A percentile compares a stretch with the other conserved stretches of the same genome.
phyloP scores from a whole-genome alignment of 2,888 invertebrate species.

The Lysandra bellargus region DNA sequence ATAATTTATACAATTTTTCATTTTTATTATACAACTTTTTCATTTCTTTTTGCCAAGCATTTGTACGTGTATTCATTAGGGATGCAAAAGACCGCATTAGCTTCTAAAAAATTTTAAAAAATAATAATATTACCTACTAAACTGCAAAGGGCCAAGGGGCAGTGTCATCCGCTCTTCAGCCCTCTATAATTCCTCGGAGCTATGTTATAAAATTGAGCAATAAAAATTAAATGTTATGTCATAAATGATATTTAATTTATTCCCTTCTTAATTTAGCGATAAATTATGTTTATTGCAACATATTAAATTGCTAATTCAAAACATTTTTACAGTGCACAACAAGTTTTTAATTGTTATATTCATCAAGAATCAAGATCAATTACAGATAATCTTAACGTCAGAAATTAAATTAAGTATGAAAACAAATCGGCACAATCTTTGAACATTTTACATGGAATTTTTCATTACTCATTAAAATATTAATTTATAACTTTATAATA shows the following conservation, averaged over 20 bases:
- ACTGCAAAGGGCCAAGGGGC: too few species aligned
- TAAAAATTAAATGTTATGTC: neutral
- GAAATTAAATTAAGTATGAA: neutral
- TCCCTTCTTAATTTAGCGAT: neutral
- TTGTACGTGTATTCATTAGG: too few species aligned
- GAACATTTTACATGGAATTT: neutral
- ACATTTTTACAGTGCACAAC: neutral
- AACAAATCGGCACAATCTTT: neutral
- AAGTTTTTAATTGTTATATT: slow-evolving; percentile 19
- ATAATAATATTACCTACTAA: too few species aligned
- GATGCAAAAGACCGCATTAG: too few species aligned
- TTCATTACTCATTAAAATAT: neutral
- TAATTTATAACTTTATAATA: neutral
- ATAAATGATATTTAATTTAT: neutral
- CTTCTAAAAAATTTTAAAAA: too few species aligned
- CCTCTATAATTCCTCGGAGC: neutral
- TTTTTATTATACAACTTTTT: too few species aligned
- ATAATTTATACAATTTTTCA: too few species aligned
- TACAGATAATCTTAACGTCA: neutral
- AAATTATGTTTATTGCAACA: neutral
- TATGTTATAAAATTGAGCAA: neutral
- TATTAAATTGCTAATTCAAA: neutral
- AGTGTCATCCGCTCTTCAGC: neutral
- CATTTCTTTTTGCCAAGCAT: too few species aligned
- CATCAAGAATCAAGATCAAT: slow-evolving; percentile 6